Evolutionary conservation across 1,140 invertebrate genomes (phyloP), one percentile per base, ranked within the genome.

Genomic region (Galendromus occidentalis): DNA sequence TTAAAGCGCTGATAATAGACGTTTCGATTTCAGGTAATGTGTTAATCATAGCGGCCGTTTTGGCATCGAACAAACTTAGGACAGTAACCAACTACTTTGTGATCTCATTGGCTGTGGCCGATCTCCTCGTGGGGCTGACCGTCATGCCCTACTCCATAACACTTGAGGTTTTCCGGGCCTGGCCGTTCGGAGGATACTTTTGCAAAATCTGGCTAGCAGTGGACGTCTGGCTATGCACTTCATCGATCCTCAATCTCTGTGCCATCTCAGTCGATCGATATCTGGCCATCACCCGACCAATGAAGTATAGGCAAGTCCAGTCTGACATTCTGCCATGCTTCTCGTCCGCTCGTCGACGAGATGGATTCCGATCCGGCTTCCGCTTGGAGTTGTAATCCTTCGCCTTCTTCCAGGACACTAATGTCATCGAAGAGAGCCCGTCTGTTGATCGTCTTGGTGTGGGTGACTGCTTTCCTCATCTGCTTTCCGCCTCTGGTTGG

Each of bases 161-260:
- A 6, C 85, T 86, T 80, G 87, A 91, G 75, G 86, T 76, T 39
- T 81, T 82, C 9, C 78, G 90, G 82, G 82, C 89, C 71, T 94
- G 90, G 90, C 87, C 92, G 70, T 92, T 91, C 72, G 89, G 89
- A 42, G 84, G 87, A 74, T 78, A 88, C 22, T 91, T 88, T 87
- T 94, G 90, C 74, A 86, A 86, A 51, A 83, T 90, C 67, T 94
- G 89, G 89, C 77, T 92, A 66, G 90, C 91, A 0, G 83, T 93
- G 22, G 93, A 96, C 76, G 92, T 96, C 1, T 91, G 91, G 86
- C 87, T 96, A 85, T 88, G 91, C 76, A 96, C 92, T 0, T 91
- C 92, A 0, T 92, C 88, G 69, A 96, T 95, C 70, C 79, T 94
- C 64, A 94, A 93, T 76, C 82, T 95, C 30, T 79, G 77, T 67